These are phyloP conservation scores for Lasioglossum lativentre DNA, from an alignment of 2,888 invertebrate genomes.

Conservation along the genomic window DNA sequence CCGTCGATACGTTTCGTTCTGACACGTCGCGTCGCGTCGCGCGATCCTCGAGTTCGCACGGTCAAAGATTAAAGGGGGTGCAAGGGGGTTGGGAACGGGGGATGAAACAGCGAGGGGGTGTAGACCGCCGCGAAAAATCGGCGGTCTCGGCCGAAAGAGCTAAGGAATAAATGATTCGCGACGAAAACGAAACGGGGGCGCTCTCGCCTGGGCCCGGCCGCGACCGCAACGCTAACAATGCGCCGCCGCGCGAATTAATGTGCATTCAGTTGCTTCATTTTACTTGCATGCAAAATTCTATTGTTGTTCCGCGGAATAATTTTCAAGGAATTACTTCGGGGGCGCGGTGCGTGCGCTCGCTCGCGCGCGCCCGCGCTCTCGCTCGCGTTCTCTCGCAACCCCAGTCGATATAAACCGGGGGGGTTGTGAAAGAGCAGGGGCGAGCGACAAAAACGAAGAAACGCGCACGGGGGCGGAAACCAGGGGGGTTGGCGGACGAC, in stretches of 20 bases:
- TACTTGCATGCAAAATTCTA: constrained; percentile 61
- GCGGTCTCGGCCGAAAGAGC: constrained; percentile 16
- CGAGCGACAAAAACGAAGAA: constrained; percentile 11
- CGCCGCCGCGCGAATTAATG: constrained; percentile 50
- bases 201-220: neutral
- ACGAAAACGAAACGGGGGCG: constrained; percentile 36
- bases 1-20: neutral
- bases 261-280: constrained; percentile 59
- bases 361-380: neutral
- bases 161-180: constrained; percentile 56
- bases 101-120: neutral
- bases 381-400: neutral
- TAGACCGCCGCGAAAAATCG: neutral
- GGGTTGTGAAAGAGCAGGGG: neutral
- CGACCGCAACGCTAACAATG: constrained; percentile 29
- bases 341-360: constrained; percentile 22
- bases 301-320: constrained; percentile 59
- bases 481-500: neutral
- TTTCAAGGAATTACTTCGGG: constrained; percentile 57
- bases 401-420: constrained; percentile 41
- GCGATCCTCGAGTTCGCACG: neutral
- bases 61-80: neutral
- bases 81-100: neutral
- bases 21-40: neutral
- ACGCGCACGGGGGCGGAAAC: neutral